Evolutionary conservation across 2,888 invertebrate genomes (phyloP), one percentile per base, ranked within the genome.

Genomic region (Hirudinaria manillensis): DNA sequence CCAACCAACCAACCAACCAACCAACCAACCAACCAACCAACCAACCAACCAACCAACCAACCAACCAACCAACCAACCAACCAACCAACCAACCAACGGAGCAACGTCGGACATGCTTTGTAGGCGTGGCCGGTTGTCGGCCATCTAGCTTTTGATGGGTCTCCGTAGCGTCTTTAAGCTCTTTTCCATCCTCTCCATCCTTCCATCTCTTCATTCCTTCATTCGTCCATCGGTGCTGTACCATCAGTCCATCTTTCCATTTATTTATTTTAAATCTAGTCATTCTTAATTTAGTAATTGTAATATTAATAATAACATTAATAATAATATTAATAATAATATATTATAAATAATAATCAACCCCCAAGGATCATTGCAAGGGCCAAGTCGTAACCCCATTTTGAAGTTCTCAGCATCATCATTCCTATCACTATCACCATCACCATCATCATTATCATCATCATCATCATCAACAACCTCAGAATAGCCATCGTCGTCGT

Each of bases 401-500:
- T 36, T 10, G 36, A 6, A 3, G 36, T 36, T 10, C 3, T 36
- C 36, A 36, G 3, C 36, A 36, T 36, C 36, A 36, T 36, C 36
- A 36, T 36, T 10, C 3, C 10, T 10, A 36, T 36, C 36, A 36
- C 10, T 10, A 36, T 10, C 36, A 36, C 36, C 36, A 36, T 10
- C 67, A 67, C 67, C 67, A 67, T 67, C 67, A 32, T 24, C 67
- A 67, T 29, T 27, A 29, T 67, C 67, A 67, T 67, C 67, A 32
- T 67, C 67, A 32, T 67, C 67, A 32, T 24, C 67, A 32, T 67
- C 67, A 29, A 3, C 67, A 67, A 3, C 67, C 4, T 24, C 67
- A 34, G 65, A 34, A 21, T 73, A 61, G 27, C 56, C 76, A 53
- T 74, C 76, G 32, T 56, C 76, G n/a, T 74, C 74, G 51, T 74